Percentiles rank a stretch among this genome's conserved stretches.
These are phyloP conservation scores for Ramphastos sulfuratus DNA, from an alignment of 2,113 vertebrate species.

Conservation along the genomic window DNA sequence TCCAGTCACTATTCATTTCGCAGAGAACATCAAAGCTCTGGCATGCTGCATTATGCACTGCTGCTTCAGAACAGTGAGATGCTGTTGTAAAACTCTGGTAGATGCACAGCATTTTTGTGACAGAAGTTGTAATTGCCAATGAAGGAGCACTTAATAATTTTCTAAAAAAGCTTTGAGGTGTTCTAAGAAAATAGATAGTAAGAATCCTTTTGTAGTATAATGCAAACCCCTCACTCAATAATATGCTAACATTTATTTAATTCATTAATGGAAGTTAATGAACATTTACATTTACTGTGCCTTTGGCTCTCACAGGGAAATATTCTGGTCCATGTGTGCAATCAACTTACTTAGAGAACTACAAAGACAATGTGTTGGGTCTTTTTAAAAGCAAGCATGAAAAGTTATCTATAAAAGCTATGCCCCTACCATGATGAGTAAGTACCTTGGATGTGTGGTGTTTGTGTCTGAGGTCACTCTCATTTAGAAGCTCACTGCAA, in stretches of 20 bases:
- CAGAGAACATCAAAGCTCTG: conserved; percentile 58
- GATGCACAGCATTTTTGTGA: neutral
- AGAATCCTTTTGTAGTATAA: neutral
- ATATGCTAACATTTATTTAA: neutral
- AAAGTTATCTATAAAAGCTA: neutral
- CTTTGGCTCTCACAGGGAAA: neutral
- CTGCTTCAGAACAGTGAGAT: conserved; percentile 6
- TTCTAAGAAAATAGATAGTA: neutral
- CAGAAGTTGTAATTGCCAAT: conserved; percentile 29
- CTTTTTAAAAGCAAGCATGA: neutral
- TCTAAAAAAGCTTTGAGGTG: neutral
- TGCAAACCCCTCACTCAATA: conserved; percentile 4
- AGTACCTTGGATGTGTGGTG: neutral
- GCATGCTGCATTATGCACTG: conserved; percentile 4
- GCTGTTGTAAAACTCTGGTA: conserved; percentile 15
- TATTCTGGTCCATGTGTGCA: neutral
- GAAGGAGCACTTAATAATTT: neutral
- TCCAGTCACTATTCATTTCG: conserved; percentile 54
- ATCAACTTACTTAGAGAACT: neutral
- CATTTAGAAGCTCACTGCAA: conserved; percentile 1
- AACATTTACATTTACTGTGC: neutral
- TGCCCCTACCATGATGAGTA: neutral
- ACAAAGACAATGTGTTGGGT: neutral
- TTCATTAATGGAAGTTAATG: conserved; percentile 29
- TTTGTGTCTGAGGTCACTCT: neutral